Evolutionary conservation across 2,113 vertebrate species (phyloP).

Genomic region (Corynorhinus townsendii): DNA sequence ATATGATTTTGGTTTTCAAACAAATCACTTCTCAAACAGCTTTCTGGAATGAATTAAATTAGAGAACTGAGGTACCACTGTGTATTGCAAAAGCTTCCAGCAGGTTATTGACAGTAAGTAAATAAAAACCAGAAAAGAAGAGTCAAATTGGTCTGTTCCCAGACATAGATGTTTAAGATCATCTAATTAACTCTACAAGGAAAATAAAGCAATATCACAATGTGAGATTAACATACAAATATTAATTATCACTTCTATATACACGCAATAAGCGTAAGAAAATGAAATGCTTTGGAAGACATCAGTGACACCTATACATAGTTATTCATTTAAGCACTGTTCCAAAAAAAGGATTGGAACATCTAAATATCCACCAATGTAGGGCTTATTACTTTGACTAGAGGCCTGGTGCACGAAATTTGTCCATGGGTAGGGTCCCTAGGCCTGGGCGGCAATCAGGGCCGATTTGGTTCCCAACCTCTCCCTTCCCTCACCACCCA

Average conservation of each 20-base stretch:
- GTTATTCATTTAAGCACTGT: background rate
- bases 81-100: no score
- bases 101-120: background rate
- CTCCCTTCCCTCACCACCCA: no score
- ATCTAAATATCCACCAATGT: background rate
- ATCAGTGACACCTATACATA: background rate
- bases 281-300: background rate
- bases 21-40: no score
- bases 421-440: no score
- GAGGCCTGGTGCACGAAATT: no score
- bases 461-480: no score
- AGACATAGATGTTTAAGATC: background rate
- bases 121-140: background rate
- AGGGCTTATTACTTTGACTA: background rate
- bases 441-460: no score
- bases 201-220: background rate
- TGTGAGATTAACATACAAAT: background rate
- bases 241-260: background rate
- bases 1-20: no score
- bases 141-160: background rate
- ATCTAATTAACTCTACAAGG: slow-evolving; percentile 10
- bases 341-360: background rate
- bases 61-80: no score
- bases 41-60: no score
- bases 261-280: background rate